Percentiles rank a stretch among this genome's conserved stretches.
Conservation (phyloP, 1,140 invertebrate species). For the Dryas iulia region DNA sequence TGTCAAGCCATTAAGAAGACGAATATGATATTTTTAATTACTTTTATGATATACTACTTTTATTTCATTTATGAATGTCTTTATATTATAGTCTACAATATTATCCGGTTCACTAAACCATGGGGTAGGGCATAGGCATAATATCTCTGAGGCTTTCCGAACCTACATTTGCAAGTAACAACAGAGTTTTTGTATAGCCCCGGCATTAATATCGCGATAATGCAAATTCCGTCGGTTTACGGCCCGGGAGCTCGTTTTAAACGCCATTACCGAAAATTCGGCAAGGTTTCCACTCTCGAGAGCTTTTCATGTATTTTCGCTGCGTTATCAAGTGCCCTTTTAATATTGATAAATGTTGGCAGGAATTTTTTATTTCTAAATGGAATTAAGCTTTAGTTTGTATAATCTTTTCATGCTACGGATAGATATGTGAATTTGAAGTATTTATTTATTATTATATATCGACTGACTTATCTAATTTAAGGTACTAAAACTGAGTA, state of each 20-base stretch:
- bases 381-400: constrained; percentile 1
- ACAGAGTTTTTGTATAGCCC: constrained; percentile 57
- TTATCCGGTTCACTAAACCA: neutral
- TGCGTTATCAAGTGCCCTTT: constrained; percentile 49
- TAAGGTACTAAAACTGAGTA: no score
- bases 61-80: neutral
- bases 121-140: constrained; percentile 19
- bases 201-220: constrained; percentile 67
- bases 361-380: neutral
- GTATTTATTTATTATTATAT: no score
- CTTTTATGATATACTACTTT: neutral
- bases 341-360: constrained; percentile 43
- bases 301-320: constrained; percentile 53
- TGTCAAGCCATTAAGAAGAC: neutral
- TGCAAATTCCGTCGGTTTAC: constrained; percentile 64
- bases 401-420: neutral
- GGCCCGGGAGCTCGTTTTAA: constrained; percentile 47
- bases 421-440: no score
- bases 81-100: neutral
- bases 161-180: constrained; percentile 39
- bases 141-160: constrained; percentile 34
- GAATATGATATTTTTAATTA: neutral
- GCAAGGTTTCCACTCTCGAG: constrained; percentile 55
- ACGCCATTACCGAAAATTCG: constrained; percentile 64
- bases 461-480: neutral